Evolutionary conservation across 2,113 vertebrate genomes (phyloP), one percentile per base, ranked within the genome.

Genomic region (Phasianus colchicus): DNA sequence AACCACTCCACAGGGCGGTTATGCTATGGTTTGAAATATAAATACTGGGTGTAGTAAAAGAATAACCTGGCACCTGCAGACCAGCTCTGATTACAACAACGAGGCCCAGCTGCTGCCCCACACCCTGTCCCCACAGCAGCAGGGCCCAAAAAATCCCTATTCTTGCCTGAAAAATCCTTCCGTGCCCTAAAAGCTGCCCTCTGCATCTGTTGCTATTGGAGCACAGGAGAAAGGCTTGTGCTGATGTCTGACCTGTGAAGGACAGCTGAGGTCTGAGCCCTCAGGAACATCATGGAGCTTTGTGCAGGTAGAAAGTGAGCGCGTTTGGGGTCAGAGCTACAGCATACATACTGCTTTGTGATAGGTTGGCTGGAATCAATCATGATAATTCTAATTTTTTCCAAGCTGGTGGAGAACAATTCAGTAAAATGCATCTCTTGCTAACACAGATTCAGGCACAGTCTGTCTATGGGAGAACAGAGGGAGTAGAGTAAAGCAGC

Each of bases 221-320:
- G 13, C 5, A 0, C 65, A 4, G 24, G 2, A 2, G 69, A 17
- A 57, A 20, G 72, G 54, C 64, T 86, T 4, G 0, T 6, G n/a
- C 3, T 11, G 60, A 13, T 34, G 1, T 50, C 64, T 69, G 21
- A 2, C 24, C 72, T 42, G 30, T 34, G 4, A 9, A 45, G 57
- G 13, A 40, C 3, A 5, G 4, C 32, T 0, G 17, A 66, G 50
- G 24, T 36, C 52, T 34, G 4, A 2, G 2, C 20, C 24, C 2
- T 0, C 27, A 21, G 50, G 69, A 13, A 54, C 43, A 3, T 25
- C 20, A 4, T 40, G 54, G 36, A 13, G 30, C 22, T 72, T 71
- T 3, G 0, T 45, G 8, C 20, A 0, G 2, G 38, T 45, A 20
- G 54, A 70, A 55, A 6, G 5, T 21, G 19, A 18, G 10, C 19